A percentile compares a stretch with the other conserved stretches of the same genome.
phyloP scores from a whole-genome alignment of 1,140 invertebrate species.

The Anagrus nilaparvatae region DNA sequence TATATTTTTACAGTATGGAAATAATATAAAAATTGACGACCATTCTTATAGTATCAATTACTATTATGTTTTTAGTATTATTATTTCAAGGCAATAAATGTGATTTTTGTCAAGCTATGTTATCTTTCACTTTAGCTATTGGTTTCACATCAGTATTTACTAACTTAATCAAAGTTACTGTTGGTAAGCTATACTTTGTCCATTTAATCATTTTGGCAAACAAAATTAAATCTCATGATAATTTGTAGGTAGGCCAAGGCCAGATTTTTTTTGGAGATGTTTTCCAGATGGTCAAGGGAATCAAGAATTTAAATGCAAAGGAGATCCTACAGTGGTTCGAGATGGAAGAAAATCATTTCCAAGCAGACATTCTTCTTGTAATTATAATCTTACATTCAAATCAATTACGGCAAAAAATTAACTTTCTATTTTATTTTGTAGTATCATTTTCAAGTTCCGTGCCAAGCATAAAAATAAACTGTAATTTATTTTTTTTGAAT shows the following conservation, averaged over 20 bases:
- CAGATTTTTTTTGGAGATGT: slow-evolving; percentile 76
- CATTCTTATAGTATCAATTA: slow-evolving; percentile 51
- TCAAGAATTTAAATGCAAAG: slow-evolving; percentile 56
- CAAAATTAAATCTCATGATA: not conserved
- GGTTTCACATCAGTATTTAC: slow-evolving; percentile 65
- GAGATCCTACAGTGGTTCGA: slow-evolving; percentile 50
- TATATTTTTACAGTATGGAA: too few relatives aligned
- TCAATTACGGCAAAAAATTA: too few relatives aligned
- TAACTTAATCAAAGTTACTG: slow-evolving; percentile 64
- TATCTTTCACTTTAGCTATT: slow-evolving; percentile 53
- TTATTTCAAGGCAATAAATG: slow-evolving; percentile 47
- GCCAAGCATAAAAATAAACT: too few relatives aligned
- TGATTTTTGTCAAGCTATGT: slow-evolving; percentile 53
- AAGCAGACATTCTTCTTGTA: slow-evolving; percentile 77
- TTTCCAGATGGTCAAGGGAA: slow-evolving; percentile 65
- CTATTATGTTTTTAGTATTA: slow-evolving; percentile 50
- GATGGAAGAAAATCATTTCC: slow-evolving; percentile 85
- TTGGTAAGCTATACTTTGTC: slow-evolving; percentile 44
- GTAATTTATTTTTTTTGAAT: too few relatives aligned
- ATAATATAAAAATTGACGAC: too few relatives aligned
- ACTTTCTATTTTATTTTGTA: too few relatives aligned
- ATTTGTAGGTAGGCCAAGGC: slow-evolving; percentile 61
- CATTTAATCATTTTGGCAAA: not conserved
- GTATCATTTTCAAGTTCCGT: too few relatives aligned
- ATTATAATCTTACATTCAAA: too few relatives aligned